phyloP scores from a whole-genome alignment of 2,113 vertebrate species.

The Nanorana parkeri region DNA sequence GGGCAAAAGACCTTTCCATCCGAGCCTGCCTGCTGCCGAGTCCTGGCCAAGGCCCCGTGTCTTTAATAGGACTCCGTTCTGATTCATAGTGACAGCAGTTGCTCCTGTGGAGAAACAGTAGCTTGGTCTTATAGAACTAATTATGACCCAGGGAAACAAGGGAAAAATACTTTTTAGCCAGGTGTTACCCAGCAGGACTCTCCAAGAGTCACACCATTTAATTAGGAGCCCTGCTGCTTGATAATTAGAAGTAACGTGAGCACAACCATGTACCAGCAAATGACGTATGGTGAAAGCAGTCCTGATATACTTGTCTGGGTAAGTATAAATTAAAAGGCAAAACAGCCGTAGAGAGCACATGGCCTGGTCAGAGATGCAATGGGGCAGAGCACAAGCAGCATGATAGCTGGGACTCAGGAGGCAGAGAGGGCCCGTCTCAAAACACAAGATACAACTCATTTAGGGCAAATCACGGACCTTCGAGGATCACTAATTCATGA shows the following conservation, averaged over 20 bases:
- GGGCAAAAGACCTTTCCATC: conserved; percentile 33
- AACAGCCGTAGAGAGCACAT: not conserved
- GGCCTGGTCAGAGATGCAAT: not conserved
- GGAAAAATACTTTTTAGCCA: conserved; percentile 67
- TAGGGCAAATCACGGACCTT: conserved; percentile 27
- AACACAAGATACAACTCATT: conserved; percentile 47
- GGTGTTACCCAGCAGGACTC: conserved; percentile 70
- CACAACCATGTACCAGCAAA: conserved; percentile 53
- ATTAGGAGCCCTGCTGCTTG: conserved; percentile 68
- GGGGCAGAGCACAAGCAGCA: conserved; percentile 9
- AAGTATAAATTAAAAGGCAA: conserved; percentile 40
- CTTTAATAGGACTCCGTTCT: conserved; percentile 37
- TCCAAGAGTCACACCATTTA: conserved; percentile 64
- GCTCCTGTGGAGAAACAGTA: conserved; percentile 57
- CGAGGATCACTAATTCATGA: conserved; percentile 18
- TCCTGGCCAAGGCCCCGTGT: accelerated
- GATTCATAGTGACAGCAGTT: conserved; percentile 53
- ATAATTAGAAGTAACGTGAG: conserved; percentile 72
- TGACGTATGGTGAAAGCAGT: conserved; percentile 24
- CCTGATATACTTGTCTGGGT: not conserved
- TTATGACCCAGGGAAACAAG: conserved; percentile 58
- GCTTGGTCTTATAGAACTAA: conserved; percentile 60
- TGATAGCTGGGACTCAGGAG: conserved; percentile 15
- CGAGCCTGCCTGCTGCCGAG: not conserved
- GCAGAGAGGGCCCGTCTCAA: not conserved